phyloP scores from a whole-genome alignment of 2,797 vertebrate genomes.

The Pampus argenteus region DNA sequence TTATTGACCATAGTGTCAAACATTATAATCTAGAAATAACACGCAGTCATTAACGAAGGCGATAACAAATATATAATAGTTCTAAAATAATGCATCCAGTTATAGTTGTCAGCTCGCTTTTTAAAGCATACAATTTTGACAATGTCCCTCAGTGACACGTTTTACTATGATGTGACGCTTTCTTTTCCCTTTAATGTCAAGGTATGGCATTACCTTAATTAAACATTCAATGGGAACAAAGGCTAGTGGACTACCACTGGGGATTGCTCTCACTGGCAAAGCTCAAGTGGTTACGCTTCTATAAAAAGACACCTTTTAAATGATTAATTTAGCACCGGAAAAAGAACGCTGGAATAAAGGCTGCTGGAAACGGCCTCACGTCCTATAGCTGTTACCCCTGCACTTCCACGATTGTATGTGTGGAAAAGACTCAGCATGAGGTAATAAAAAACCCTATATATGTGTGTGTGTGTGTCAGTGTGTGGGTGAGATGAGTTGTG shows the following conservation, averaged over 20 bases:
- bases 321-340: slow-evolving; percentile 70
- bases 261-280: slow-evolving; percentile 64
- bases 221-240: slow-evolving; percentile 71
- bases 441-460: slow-evolving; percentile 40
- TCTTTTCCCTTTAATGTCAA: slow-evolving; percentile 44
- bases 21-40: slow-evolving; percentile 21
- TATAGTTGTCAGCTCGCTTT: slow-evolving; percentile 31
- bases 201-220: slow-evolving; percentile 67
- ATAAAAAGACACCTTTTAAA: slow-evolving; percentile 75
- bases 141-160: slow-evolving; percentile 37
- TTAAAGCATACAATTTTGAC: slow-evolving; percentile 20
- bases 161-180: slow-evolving; percentile 41
- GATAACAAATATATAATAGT: slow-evolving; percentile 13
- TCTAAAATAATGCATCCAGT: slow-evolving; percentile 11
- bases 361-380: slow-evolving; percentile 39
- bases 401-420: slow-evolving; percentile 28
- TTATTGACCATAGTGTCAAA: slow-evolving; percentile 25
- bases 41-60: slow-evolving; percentile 17
- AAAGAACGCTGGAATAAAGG: slow-evolving; percentile 35
- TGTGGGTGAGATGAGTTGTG: slow-evolving; percentile 76
- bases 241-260: slow-evolving; percentile 52
- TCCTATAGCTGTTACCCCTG: slow-evolving; percentile 42
- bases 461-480: slow-evolving; percentile 56
- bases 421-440: slow-evolving; percentile 16
- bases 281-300: slow-evolving; percentile 70